phyloP scores from a whole-genome alignment of 1,140 invertebrate genomes.

The Sitophilus oryzae region DNA sequence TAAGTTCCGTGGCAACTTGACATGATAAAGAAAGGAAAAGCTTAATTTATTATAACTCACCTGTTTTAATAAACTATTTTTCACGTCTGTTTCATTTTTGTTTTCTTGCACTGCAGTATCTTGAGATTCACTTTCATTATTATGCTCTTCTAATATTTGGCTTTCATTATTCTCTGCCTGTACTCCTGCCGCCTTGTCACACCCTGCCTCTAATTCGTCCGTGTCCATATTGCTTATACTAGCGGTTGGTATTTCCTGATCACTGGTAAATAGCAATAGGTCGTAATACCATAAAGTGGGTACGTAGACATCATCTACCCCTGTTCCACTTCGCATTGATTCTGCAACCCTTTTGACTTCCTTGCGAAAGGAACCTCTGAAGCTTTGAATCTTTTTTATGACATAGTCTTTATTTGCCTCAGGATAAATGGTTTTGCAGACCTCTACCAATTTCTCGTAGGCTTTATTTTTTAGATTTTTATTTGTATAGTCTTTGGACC shows the following conservation, averaged over 20 bases:
- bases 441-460: constrained; percentile 6
- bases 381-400: constrained; percentile 1
- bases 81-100: too few species aligned
- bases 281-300: neutral
- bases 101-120: neutral
- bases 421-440: constrained; percentile 8
- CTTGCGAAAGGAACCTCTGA: constrained; percentile 10
- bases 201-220: neutral
- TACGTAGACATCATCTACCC: constrained; percentile 6
- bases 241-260: constrained; percentile 4
- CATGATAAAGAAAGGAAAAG: constrained; percentile 14
- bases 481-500: too few species aligned
- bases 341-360: constrained; percentile 5
- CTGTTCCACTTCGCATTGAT: constrained; percentile 1
- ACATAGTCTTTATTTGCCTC: constrained; percentile 8
- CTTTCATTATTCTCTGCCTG: constrained; percentile 3
- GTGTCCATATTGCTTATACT: constrained; percentile 1
- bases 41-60: constrained; percentile 9
- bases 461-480: constrained; percentile 12
- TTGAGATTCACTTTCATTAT: neutral
- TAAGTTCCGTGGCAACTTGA: constrained; percentile 7
- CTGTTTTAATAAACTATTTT: too few species aligned
- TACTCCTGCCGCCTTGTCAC: too few species aligned
- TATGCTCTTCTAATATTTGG: constrained; percentile 1
- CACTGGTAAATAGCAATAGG: neutral